These are phyloP conservation scores for Zoanthus sansibaricus DNA, from an alignment of 92 coral and sea anemone species.

Conservation along the genomic window DNA sequence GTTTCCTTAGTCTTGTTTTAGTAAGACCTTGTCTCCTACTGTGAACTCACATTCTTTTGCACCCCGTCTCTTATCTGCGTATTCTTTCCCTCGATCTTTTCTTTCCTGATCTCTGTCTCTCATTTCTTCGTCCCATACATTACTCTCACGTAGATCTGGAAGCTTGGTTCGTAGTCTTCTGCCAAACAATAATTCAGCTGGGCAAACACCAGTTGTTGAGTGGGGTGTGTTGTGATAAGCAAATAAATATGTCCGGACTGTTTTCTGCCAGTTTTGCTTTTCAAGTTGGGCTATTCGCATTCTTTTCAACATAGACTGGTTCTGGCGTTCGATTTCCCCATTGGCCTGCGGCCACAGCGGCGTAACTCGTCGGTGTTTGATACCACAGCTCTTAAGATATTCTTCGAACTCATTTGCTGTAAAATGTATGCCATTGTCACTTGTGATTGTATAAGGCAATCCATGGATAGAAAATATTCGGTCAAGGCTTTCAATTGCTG, in stretches of 20 bases:
- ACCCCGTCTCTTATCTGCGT: constrained; percentile 50
- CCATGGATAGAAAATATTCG: constrained; percentile 65
- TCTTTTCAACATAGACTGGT: constrained; percentile 59
- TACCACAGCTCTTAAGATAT: constrained; percentile 27
- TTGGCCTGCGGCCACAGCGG: constrained; percentile 50
- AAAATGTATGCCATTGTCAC: constrained; percentile 49
- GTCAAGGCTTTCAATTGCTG: constrained; percentile 49
- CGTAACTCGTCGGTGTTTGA: constrained; percentile 37
- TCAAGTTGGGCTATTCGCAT: constrained; percentile 57
- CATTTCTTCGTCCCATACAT: constrained; percentile 29
- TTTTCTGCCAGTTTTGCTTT: constrained; percentile 40
- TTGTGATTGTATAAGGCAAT: constrained; percentile 44
- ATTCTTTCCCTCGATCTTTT: constrained; percentile 58
- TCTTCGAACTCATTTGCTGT: constrained; percentile 6
- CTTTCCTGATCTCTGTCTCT: constrained; percentile 50
- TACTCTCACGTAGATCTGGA: constrained; percentile 42
- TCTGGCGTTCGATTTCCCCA: constrained; percentile 64
- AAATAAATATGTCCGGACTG: constrained; percentile 47
- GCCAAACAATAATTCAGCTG: constrained; percentile 62
- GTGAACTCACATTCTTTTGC: constrained; percentile 36
- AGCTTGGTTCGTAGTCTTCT: constrained; percentile 56
- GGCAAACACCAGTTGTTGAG: constrained; percentile 67
- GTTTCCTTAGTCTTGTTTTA: constrained; percentile 57
- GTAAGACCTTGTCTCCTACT: constrained; percentile 54
- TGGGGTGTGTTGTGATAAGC: constrained; percentile 73